Base-by-base conservation (phyloP, 2,888 invertebrate species). In the Athalia circularis region DNA sequence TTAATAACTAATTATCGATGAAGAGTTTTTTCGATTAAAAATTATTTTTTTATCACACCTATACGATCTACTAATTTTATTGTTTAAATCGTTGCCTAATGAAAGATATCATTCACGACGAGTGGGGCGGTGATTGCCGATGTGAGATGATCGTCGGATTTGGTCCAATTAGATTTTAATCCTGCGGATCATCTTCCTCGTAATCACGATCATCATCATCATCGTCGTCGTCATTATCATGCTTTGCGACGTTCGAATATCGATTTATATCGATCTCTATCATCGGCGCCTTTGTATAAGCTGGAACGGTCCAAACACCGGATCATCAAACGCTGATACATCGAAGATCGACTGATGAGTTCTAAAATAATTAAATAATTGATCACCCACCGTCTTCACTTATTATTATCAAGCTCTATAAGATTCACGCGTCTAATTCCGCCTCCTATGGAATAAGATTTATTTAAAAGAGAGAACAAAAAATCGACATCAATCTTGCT, bases 131-230 rank as follows among this genome's bases (percentile, higher is more conserved):
- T 29, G 29, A 29, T 29, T 29, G 29, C 59, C 65, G 65, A 70
- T 59, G 70, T 47, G 48, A 72, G 68, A 52, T 15, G 15, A 54
- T 61, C 64, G 54, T 29, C 45, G 50, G 80, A 83, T 84, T 82
- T 82, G 79, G 81, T 82, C 83, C 86, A 86, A 86, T 86, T 85
- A 86, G 80, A 77, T 79, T 79, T 82, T 82, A 82, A 75, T 80
- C 79, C 80, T 77, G 79, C 29, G 29, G 29, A 29, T 29, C 29
- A 29, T 29, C 29, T 29, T 29, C 29, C 29, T 29, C 29, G 29
- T 29, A 29, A 29, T 29, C 29, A 29, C 29, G 29, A 29, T 29
- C 29, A 29, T 29, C 29, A 29, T 29, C 29, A 29, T 29, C 29
- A 29, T 29, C 29, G 52, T 50, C 70, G 50, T 70, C 70, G 11